Evolutionary conservation across 1,140 invertebrate genomes (phyloP), one percentile per base, ranked within the genome.

Genomic region (Epicauta chinensis): DNA sequence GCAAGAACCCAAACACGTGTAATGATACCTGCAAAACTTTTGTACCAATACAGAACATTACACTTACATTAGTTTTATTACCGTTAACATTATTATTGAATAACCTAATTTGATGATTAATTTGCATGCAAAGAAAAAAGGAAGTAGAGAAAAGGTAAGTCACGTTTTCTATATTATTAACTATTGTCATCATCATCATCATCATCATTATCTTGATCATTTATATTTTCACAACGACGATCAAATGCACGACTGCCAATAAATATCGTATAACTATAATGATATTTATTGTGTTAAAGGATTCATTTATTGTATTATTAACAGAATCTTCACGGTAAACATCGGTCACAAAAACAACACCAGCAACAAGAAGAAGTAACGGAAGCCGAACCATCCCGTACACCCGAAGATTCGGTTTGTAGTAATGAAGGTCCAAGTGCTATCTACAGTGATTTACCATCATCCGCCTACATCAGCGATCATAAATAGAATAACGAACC

Each of bases 81-180:
- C 23, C n/a, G n/a, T n/a, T n/a, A n/a, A n/a, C n/a, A n/a, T n/a
- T n/a, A n/a, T n/a, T n/a, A n/a, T n/a, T n/a, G 2, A 37, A 37
- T 38, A 14, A 37, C 23, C n/a, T 35, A 43, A 47, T 23, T 17
- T 37, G 35, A 38, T 49, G 36, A 12, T 39, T 53, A 43, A 16
- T 48, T 55, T 74, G 66, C 76, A 67, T 71, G 65, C 78, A n/a
- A 11, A 87, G 84, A 87, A 87, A 81, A 87, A 86, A 75, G 84
- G 84, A 75, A 87, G 84, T 75, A 77, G 82, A 71, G 85, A 87
- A 71, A 87, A 87, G 83, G 84, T 86, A 82, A 81, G 81, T 70
- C 36, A 37, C 32, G 34, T 37, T 31, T 44, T 34, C n/a, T n/a
- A n/a, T n/a, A 34, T n/a, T 34, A 9, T 3, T 11, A 11, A 5